Conservation (phyloP, 1,140 invertebrate genomes). For the Bombus waltoni region DNA sequence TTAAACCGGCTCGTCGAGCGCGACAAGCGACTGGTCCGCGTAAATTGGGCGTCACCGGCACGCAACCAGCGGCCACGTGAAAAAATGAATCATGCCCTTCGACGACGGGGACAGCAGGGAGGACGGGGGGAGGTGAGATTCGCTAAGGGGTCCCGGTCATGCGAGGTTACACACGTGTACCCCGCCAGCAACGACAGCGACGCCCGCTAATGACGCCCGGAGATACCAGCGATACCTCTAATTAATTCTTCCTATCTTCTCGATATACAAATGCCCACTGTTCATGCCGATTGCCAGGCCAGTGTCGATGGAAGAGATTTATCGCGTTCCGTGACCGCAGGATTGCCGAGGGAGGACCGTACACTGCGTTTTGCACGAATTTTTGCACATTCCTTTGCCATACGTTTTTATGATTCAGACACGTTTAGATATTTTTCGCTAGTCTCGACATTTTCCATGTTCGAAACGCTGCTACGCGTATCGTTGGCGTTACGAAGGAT, state of each 20-base stretch:
- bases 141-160: conserved; percentile 63
- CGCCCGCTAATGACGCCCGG: conserved; percentile 76
- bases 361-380: background rate
- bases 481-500: too few relatives aligned
- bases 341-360: conserved; percentile 4
- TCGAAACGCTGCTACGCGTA: fast-evolving
- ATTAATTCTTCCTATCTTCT: conserved; percentile 78
- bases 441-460: too few relatives aligned
- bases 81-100: conserved; percentile 62
- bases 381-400: background rate
- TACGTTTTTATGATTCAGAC: too few relatives aligned
- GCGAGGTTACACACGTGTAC: conserved; percentile 64
- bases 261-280: conserved; percentile 75
- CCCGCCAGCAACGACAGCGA: conserved; percentile 58
- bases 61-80: conserved; percentile 41
- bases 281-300: conserved; percentile 57
- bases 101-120: conserved; percentile 25
- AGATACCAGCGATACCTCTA: conserved; percentile 78
- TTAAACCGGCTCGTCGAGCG: conserved; percentile 33
- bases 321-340: conserved; percentile 59
- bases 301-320: conserved; percentile 64
- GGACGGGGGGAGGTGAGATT: conserved; percentile 56
- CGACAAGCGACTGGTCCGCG: conserved; percentile 39
- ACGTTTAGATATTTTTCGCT: too few relatives aligned
- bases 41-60: conserved; percentile 64